Base-by-base conservation (phyloP, 2,888 invertebrate genomes). In the Sinopyrophorus schimmeli region DNA sequence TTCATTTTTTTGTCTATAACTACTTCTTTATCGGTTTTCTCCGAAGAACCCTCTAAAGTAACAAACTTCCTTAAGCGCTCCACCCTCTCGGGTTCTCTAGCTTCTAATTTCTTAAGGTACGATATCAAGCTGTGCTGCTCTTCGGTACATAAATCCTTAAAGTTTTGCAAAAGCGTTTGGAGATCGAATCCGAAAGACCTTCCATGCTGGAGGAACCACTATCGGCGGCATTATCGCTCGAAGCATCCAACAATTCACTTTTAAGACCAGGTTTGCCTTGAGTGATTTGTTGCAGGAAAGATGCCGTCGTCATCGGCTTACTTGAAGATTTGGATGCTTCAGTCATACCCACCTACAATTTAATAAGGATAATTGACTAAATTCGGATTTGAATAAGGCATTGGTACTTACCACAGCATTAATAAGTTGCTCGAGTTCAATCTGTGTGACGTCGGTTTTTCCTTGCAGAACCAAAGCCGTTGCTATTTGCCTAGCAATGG, bases 81-180 rank as follows among this genome's bases (percentile, higher is more conserved):
- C 1, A 91, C 90, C n/a, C 89, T 80, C 24, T 79, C 75, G 0
- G 89, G 87, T 66, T 90, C 86, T 2, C 81, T 81, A 0, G 83
- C 82, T 68, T 92, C 91, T 23, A 92, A 68, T 67, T 89, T 89
- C 66, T 89, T 89, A 48, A 92, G 69, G 66, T 90, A 90, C 1
- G 83, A 84, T 18, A 92, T 90, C 3, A 92, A 77, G 59, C 87
- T 86, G 66, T 89, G 87, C 63, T 92, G 91, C 67, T 92, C 91
- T 54, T 89, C 88, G 0, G 83, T 81, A 0, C 86, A 86, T 7
- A 92, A 71, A 61, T 89, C 88, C 67, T 88, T 89, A 59, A 87
- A 87, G 66, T 90, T 91, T 68, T 89, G 87, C 43, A 92, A 68
- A 1, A 91, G 72, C 0, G 87, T 85, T 66, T 90, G 88, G 31